Base-by-base conservation (phyloP, 1,140 invertebrate genomes). In the Gryon sp. region DNA sequence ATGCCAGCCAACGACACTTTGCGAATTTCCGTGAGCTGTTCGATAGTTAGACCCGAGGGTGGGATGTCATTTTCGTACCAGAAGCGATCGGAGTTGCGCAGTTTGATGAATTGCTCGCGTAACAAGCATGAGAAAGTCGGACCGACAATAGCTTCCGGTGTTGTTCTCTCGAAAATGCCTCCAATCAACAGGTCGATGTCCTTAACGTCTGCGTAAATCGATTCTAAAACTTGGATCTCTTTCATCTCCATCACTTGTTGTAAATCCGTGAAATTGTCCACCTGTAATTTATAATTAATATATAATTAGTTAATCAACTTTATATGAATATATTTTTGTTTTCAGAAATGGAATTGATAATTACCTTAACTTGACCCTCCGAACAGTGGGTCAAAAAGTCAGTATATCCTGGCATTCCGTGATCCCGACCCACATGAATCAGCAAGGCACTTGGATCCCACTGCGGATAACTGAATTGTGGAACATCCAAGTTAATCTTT, bases 11-110 rank as follows among this genome's bases (percentile, higher is more conserved):
- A 86, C 0, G 93, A 93, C 0, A 94, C 92, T 84, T 96, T 96
- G 62, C 95, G 91, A 28, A 99, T 93, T 74, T 98, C 95, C 40
- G 92, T 90, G 1, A 99, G 88, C 87, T 99, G 98, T 41, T 93
- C 93, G 53, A 91, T 80, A 4, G 90, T 93, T 66, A 98, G 92
- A 4, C 95, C 93, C 0, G 96, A 96, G 0, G 96, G 96, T 0
- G 96, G 95, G 19, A 98, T 91, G 82, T 98, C 97, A 82, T 98
- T 98, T 87, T 98, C 97, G 79, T 97, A 98, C 96, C 97, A 99
- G 81, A 97, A 98, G 55, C 97, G 91, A 89, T 97, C 96, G 24
- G 95, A 94, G 78, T 93, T 92, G 68, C 95, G 92, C 0, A 96
- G 85, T 43, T 93, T 92, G 19, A 92, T 90, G 78, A 97, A 96